Conservation (phyloP, 2,888 invertebrate genomes). For the Uloborus plumipes region DNA sequence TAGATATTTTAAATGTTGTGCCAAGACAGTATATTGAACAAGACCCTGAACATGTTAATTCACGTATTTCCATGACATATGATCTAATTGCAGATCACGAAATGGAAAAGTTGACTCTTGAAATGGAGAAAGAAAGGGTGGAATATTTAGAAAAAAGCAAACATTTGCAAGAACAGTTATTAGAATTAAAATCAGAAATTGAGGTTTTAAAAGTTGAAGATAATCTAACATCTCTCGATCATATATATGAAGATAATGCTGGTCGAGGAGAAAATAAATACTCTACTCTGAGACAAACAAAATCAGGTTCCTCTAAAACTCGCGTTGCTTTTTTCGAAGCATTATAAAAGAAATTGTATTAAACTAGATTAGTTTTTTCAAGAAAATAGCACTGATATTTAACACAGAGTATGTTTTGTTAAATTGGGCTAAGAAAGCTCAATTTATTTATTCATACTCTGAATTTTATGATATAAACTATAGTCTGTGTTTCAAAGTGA, state of each 20-base stretch:
- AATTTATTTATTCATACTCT: no score
- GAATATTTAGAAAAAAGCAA: constrained; percentile 97
- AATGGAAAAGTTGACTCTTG: constrained; percentile 89
- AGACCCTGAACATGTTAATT: constrained; percentile 26
- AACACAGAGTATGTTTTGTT: no score
- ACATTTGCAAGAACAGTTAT: constrained; percentile 91
- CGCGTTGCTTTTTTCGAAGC: constrained; percentile 97
- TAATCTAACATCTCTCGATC: constrained; percentile 85
- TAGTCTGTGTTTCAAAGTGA: no score
- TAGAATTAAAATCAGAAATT: constrained; percentile 92
- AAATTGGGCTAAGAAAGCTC: no score
- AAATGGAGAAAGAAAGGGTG: constrained; percentile 91
- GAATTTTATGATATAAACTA: no score
- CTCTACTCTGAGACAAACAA: constrained; percentile 92
- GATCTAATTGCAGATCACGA: constrained; percentile 87
- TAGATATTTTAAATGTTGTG: constrained; percentile 53
- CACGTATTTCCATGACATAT: constrained; percentile 57
- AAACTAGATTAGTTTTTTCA: no score
- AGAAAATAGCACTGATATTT: no score
- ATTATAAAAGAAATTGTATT: constrained; percentile 74
- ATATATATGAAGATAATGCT: constrained; percentile 91
- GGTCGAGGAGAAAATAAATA: constrained; percentile 94
- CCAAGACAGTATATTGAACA: constrained; percentile 57
- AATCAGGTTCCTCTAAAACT: constrained; percentile 93
- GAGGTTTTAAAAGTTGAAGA: constrained; percentile 94